Evolutionary conservation across 2,888 invertebrate species (phyloP).

Genomic region (Drosophila colorata): DNA sequence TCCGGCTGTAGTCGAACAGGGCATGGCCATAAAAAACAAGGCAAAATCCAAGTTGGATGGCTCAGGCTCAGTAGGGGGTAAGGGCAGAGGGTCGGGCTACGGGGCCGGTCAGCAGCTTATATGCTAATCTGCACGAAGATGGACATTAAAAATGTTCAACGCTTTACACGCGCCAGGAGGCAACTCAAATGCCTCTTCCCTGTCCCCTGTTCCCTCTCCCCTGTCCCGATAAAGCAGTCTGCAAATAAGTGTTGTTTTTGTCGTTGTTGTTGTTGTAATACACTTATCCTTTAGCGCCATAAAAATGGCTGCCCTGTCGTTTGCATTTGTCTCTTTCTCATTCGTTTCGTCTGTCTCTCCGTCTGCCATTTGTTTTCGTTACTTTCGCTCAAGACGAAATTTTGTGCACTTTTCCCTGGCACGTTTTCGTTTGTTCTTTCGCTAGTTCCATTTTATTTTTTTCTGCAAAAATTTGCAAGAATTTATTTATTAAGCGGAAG

Average conservation of each 20-base stretch:
- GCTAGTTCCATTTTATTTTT: slow-evolving; percentile 15
- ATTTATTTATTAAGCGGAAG: slow-evolving; percentile 59
- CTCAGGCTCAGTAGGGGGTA: slow-evolving; percentile 6
- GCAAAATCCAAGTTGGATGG: not conserved
- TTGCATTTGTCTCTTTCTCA: slow-evolving; percentile 57
- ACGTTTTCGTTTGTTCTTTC: slow-evolving; percentile 20
- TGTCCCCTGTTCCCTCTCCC: not conserved
- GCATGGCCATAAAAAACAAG: slow-evolving; percentile 22
- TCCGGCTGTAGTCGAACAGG: not conserved
- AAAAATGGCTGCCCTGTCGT: slow-evolving; percentile 64
- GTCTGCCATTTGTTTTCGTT: slow-evolving; percentile 46
- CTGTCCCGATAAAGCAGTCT: not conserved
- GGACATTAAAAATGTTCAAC: slow-evolving; percentile 74
- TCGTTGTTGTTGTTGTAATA: slow-evolving; percentile 58
- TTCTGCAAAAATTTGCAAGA: slow-evolving; percentile 51
- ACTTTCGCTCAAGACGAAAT: slow-evolving; percentile 33
- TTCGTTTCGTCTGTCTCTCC: slow-evolving; percentile 23
- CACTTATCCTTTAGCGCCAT: slow-evolving; percentile 67
- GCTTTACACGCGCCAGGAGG: slow-evolving; percentile 58
- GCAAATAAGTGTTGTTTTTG: slow-evolving; percentile 27
- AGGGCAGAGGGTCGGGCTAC: not conserved
- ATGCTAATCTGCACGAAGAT: slow-evolving; percentile 73
- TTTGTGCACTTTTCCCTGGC: slow-evolving; percentile 36
- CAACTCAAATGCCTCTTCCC: slow-evolving; percentile 13
- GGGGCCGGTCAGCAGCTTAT: slow-evolving; percentile 51